Conservation (phyloP, 1,140 invertebrate species). For the Drosophila varians region DNA sequence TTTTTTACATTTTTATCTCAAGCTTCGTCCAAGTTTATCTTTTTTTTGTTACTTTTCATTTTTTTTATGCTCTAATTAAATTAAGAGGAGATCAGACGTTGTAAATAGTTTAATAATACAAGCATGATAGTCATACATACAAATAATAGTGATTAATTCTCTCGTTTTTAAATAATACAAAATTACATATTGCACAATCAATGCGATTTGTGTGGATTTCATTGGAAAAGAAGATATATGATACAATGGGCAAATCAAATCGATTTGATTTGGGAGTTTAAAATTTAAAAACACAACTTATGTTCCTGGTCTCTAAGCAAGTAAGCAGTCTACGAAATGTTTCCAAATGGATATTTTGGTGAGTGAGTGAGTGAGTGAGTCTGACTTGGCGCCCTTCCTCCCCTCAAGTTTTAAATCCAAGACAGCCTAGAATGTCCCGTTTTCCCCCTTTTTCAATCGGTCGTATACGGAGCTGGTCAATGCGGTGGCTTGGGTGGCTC, state of each 20-base stretch:
- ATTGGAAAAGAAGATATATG: constrained; percentile 7
- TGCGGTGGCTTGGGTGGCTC: constrained; percentile 36
- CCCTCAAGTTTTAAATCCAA: constrained; percentile 14
- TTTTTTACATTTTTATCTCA: constrained; percentile 60
- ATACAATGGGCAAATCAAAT: constrained; percentile 4
- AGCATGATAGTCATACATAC: constrained; percentile 38
- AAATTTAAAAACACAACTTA: constrained; percentile 46
- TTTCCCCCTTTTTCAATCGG: neutral
- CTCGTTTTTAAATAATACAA: constrained; percentile 51
- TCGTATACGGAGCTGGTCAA: constrained; percentile 46
- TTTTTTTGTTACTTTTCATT: neutral
- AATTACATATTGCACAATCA: constrained; percentile 71
- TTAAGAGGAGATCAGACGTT: constrained; percentile 78
- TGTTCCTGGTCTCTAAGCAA: constrained; percentile 49
- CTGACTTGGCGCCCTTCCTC: constrained; percentile 9
- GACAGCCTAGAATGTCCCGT: constrained; percentile 47
- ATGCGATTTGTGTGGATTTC: constrained; percentile 52
- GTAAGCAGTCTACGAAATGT: constrained; percentile 71
- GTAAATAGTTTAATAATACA: constrained; percentile 61
- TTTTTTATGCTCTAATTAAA: constrained; percentile 56
- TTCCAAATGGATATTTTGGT: constrained; percentile 67
- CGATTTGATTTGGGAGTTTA: constrained; percentile 8
- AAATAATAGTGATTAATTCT: constrained; percentile 27
- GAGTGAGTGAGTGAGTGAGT: constrained; percentile 50
- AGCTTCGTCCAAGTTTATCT: constrained; percentile 24